Conservation (phyloP, 2,113 vertebrate genomes). For the Cinclus cinclus region DNA sequence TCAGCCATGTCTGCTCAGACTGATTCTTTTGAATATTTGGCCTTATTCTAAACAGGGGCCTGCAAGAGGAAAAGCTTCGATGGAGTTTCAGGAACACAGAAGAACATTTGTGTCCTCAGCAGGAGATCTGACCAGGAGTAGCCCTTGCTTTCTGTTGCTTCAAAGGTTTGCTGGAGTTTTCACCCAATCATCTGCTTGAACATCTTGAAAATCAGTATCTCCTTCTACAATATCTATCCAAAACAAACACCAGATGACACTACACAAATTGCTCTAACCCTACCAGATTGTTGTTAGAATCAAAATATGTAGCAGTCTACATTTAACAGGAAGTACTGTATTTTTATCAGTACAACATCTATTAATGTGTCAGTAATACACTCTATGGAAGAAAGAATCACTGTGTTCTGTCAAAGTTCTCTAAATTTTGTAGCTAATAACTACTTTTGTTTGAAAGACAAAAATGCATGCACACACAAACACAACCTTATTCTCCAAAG, state of each 20-base stretch:
- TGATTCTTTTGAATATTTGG: not conserved
- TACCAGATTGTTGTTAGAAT: constrained; percentile 79
- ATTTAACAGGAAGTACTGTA: constrained; percentile 70
- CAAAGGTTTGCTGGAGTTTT: constrained; percentile 74
- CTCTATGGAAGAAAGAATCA: constrained; percentile 41
- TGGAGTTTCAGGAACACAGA: constrained; percentile 6
- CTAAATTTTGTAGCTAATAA: constrained; percentile 49
- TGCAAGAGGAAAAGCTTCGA: constrained; percentile 1
- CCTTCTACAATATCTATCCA: constrained; percentile 74
- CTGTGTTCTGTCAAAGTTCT: constrained; percentile 29
- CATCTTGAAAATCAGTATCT: constrained; percentile 79
- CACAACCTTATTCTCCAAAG: constrained; percentile 12
- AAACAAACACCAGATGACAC: constrained; percentile 79
- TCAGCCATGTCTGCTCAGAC: not conserved
- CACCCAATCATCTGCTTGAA: constrained; percentile 76
- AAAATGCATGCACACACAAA: constrained; percentile 19
- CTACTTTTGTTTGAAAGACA: constrained; percentile 38
- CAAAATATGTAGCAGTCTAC: constrained; percentile 77
- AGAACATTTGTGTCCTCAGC: constrained; percentile 63
- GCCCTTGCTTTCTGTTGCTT: constrained; percentile 69
- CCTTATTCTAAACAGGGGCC: not conserved
- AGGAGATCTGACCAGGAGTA: constrained; percentile 59
- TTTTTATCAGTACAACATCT: constrained; percentile 69
- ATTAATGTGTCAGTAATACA: constrained; percentile 62
- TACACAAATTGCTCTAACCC: constrained; percentile 76